phyloP scores from a whole-genome alignment of 2,888 invertebrate genomes.

The Ephialtes manifestator region DNA sequence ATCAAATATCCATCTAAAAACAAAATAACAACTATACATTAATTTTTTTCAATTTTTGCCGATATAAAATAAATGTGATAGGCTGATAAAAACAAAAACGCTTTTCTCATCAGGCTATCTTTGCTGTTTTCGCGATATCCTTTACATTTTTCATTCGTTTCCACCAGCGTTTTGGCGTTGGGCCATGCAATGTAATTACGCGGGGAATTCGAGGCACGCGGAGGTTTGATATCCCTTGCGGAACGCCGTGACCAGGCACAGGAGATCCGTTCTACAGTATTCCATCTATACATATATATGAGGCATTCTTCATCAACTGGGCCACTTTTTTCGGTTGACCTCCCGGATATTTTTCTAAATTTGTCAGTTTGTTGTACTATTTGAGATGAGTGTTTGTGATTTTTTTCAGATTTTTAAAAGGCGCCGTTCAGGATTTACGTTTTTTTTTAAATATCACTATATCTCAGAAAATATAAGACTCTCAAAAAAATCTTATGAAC shows the following conservation, averaged over 20 bases:
- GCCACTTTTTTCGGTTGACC: too few relatives aligned
- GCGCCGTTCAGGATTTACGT: too few relatives aligned
- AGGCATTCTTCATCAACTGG: too few relatives aligned
- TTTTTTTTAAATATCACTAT: too few relatives aligned
- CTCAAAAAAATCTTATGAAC: too few relatives aligned
- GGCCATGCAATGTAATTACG: constrained; percentile 83
- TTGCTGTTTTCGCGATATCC: constrained; percentile 25
- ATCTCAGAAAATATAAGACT: too few relatives aligned
- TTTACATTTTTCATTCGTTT: constrained; percentile 46
- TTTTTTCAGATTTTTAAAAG: too few relatives aligned
- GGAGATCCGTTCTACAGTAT: constrained; percentile 48
- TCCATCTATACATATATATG: too few relatives aligned
- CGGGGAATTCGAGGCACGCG: constrained; percentile 83
- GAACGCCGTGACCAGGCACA: constrained; percentile 69
- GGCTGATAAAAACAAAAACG: background rate
- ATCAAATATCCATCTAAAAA: background rate
- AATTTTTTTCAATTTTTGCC: background rate
- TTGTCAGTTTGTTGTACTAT: too few relatives aligned
- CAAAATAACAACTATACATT: background rate
- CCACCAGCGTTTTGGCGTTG: constrained; percentile 72
- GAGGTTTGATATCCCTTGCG: constrained; percentile 78
- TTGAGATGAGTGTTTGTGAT: too few relatives aligned
- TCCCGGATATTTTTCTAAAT: too few relatives aligned
- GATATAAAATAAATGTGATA: background rate
- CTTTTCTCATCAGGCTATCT: constrained; percentile 18